Percentiles rank a stretch among this genome's conserved stretches.
phyloP scores from a whole-genome alignment of 64 coral and sea anemone genomes.

The Trachythela sp. region DNA sequence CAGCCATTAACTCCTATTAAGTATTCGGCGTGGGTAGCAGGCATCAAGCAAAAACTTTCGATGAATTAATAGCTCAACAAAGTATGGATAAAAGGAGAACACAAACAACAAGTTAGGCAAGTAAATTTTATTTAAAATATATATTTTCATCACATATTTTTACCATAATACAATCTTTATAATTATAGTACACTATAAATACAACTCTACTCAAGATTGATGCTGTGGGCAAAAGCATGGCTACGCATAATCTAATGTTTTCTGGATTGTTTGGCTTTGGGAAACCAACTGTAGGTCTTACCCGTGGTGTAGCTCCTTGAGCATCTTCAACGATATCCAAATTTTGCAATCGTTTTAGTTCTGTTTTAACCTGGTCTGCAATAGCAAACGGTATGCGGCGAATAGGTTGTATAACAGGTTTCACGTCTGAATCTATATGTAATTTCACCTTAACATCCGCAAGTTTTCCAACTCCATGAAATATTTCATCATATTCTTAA shows the following conservation, averaged over 20 bases:
- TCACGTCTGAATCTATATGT: background rate
- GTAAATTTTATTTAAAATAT: too few relatives aligned
- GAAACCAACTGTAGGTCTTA: background rate
- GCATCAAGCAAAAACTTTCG: too few relatives aligned
- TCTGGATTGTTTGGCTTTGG: background rate
- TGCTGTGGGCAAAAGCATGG: too few relatives aligned
- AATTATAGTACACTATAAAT: too few relatives aligned
- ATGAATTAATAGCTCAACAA: too few relatives aligned
- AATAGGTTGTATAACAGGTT: background rate
- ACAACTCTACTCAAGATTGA: too few relatives aligned
- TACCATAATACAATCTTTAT: too few relatives aligned
- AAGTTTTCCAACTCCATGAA: background rate
- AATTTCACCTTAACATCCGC: background rate
- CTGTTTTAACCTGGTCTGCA: background rate
- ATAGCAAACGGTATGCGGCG: background rate
- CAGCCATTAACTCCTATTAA: too few relatives aligned
- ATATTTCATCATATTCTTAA: conserved; percentile 14
- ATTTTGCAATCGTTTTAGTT: background rate
- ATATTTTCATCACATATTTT: too few relatives aligned
- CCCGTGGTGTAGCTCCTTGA: background rate
- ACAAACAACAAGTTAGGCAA: too few relatives aligned
- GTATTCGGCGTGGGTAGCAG: too few relatives aligned
- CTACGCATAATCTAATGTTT: background rate
- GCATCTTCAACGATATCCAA: background rate
- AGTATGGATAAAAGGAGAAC: too few relatives aligned